Percentiles rank a stretch among this genome's conserved stretches.
phyloP scores from a whole-genome alignment of 2,113 vertebrate species.

The Diphyllodes magnificus region DNA sequence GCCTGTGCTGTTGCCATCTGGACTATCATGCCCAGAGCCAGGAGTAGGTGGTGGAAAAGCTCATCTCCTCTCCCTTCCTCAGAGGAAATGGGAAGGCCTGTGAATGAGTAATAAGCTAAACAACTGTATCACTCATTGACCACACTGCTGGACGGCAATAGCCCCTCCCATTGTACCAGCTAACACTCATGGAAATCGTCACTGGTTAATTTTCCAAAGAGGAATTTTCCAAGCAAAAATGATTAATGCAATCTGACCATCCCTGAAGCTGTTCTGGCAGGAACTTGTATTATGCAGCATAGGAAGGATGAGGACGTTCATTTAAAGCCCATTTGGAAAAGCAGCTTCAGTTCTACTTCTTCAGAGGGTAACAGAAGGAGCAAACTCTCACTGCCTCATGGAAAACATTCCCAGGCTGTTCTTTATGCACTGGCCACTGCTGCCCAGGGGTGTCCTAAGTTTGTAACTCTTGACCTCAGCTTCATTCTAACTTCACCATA shows the following conservation, averaged over 20 bases:
- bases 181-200: neutral
- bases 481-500: neutral
- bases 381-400: neutral
- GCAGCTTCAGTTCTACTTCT: neutral
- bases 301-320: neutral
- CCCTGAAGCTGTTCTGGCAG: neutral
- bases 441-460: fast-evolving
- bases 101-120: neutral
- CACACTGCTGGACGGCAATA: neutral
- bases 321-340: neutral
- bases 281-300: neutral
- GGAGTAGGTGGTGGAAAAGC: neutral
- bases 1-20: neutral
- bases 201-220: neutral
- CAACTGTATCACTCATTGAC: neutral
- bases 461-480: neutral
- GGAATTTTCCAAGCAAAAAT: neutral
- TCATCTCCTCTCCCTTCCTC: neutral
- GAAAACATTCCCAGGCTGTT: neutral
- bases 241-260: neutral
- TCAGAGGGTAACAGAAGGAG: neutral
- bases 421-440: neutral
- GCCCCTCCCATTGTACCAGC: neutral
- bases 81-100: neutral
- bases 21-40: too few species aligned